phyloP scores from a whole-genome alignment of 2,113 vertebrate genomes.

The Calonectris borealis region DNA sequence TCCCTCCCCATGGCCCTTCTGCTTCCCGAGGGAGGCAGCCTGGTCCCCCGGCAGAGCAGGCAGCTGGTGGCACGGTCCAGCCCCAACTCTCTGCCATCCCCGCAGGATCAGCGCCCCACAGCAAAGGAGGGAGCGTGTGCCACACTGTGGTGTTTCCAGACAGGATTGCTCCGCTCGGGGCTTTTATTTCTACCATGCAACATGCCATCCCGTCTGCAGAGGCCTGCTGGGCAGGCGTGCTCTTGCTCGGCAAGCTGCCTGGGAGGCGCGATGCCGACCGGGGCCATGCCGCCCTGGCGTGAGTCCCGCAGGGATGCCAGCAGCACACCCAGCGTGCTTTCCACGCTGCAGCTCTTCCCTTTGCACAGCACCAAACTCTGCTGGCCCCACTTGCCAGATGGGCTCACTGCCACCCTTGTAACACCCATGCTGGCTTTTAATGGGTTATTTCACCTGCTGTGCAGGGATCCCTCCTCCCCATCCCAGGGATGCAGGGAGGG shows the following conservation, averaged over 20 bases:
- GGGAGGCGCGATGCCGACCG: too few species aligned
- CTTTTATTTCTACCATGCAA: background rate
- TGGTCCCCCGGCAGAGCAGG: background rate
- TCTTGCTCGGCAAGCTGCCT: background rate
- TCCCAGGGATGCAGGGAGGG: background rate
- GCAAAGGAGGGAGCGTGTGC: background rate
- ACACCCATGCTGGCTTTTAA: background rate
- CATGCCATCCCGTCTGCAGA: background rate
- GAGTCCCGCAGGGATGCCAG: background rate
- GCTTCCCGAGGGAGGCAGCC: background rate
- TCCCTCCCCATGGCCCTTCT: background rate
- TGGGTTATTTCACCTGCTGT: background rate
- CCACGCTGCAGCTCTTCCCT: background rate
- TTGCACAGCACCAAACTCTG: background rate
- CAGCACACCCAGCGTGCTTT: background rate
- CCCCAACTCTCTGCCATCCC: background rate
- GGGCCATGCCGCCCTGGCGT: background rate
- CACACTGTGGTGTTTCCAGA: background rate
- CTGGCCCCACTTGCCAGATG: too few species aligned
- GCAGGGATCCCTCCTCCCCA: background rate
- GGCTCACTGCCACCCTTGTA: background rate
- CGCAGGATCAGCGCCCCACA: background rate
- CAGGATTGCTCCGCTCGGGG: background rate
- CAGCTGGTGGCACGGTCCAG: background rate
- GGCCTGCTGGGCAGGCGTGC: background rate